phyloP scores from a whole-genome alignment of 2,113 vertebrate genomes.

The Neodon shergylaensis region DNA sequence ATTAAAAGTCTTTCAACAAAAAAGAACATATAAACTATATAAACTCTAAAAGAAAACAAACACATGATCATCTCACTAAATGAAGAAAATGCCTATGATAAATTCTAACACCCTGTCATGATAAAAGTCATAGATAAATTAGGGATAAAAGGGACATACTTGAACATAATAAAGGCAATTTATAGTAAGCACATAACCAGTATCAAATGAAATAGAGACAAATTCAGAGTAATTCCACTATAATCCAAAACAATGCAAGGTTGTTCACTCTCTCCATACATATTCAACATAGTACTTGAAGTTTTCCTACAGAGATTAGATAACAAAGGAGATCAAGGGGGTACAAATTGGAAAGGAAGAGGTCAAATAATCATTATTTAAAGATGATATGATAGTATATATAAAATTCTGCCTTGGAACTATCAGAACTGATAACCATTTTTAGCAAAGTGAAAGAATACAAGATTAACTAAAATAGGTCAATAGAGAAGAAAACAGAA shows the following conservation, averaged over 20 bases:
- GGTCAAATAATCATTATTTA: not conserved
- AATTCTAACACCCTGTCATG: not conserved
- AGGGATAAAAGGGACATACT: not conserved
- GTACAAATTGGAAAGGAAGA: not conserved
- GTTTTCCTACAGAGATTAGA: not conserved
- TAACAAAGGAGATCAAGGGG: not conserved
- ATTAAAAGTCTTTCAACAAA: too few species aligned
- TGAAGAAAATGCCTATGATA: not conserved
- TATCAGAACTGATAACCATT: not conserved
- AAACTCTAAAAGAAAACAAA: not conserved
- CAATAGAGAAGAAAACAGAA: not conserved
- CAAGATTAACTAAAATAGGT: not conserved
- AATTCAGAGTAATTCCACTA: not conserved
- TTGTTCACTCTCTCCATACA: not conserved
- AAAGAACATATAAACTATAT: not conserved
- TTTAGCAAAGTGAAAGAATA: not conserved
- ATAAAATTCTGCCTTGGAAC: not conserved
- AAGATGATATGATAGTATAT: not conserved
- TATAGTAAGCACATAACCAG: not conserved
- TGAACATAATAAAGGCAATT: not conserved
- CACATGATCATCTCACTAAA: not conserved
- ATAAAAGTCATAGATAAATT: not conserved
- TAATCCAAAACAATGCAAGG: not conserved
- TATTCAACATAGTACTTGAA: not conserved
- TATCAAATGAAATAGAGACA: not conserved